phyloP scores from a whole-genome alignment of 37 sponge, comb jelly and placozoan genomes.

The Ephydatia muelleri region DNA sequence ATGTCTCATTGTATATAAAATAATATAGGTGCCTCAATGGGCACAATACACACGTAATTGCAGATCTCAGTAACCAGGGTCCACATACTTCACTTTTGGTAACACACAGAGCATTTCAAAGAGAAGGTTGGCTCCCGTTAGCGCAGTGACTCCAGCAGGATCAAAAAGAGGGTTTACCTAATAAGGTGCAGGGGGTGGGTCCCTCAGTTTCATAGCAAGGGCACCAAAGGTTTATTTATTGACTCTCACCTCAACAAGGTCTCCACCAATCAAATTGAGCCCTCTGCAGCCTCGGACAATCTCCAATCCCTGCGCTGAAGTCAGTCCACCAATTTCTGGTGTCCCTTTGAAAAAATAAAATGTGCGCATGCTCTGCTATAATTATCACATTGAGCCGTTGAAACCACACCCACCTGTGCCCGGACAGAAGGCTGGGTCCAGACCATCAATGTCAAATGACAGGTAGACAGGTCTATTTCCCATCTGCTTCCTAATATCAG shows the following conservation, averaged over 20 bases:
- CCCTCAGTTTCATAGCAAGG: neutral
- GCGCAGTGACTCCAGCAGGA: slow-evolving; percentile 51
- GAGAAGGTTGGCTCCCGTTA: slow-evolving; percentile 68
- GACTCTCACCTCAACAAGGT: slow-evolving; percentile 73
- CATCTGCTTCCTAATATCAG: slow-evolving; percentile 19
- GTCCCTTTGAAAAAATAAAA: slow-evolving; percentile 37
- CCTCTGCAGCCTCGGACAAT: slow-evolving; percentile 63
- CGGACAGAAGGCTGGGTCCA: slow-evolving; percentile 69
- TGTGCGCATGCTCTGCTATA: neutral
- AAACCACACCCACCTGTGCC: slow-evolving; percentile 63
- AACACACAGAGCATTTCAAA: slow-evolving; percentile 82
- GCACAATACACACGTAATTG: too few species aligned
- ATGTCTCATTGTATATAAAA: too few species aligned
- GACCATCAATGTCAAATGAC: slow-evolving; percentile 83
- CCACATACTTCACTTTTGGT: slow-evolving; percentile 64
- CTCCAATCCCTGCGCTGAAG: slow-evolving; percentile 60
- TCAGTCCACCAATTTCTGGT: slow-evolving; percentile 79
- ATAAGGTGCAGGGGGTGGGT: neutral
- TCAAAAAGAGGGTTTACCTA: slow-evolving; percentile 81
- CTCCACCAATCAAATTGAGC: slow-evolving; percentile 74
- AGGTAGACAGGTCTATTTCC: slow-evolving; percentile 61
- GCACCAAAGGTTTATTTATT: neutral
- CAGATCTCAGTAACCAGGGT: neutral
- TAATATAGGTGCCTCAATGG: too few species aligned
- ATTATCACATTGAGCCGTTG: neutral